Evolutionary conservation across 2,888 invertebrate genomes (phyloP).

Genomic region (Nemapogon koenigi): DNA sequence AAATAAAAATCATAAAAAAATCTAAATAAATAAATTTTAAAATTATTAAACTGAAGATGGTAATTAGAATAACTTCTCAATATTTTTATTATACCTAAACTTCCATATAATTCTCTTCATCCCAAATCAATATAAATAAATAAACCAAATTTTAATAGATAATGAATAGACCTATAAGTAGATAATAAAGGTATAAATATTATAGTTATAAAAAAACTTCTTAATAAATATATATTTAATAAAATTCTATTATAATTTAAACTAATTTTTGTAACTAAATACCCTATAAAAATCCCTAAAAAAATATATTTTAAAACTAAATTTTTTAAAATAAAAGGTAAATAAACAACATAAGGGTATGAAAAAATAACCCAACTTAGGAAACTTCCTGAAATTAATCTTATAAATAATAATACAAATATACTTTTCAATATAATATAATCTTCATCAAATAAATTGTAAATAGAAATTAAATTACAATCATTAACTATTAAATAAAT

Average conservation of each 20-base stretch:
- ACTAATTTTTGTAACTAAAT: conserved; percentile 44
- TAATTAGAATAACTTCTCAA: conserved; percentile 43
- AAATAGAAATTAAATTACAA: conserved; percentile 50
- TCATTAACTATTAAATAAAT: conserved; percentile 59
- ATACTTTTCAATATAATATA: conserved; percentile 54
- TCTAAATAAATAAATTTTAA: conserved; percentile 55
- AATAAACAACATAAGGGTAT: conserved; percentile 58
- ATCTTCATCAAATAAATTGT: conserved; percentile 56
- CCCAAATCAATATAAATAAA: conserved; percentile 38
- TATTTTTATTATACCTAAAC: conserved; percentile 55
- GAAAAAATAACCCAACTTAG: conserved; percentile 64
- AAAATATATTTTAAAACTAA: conserved; percentile 58
- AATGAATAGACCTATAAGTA: conserved; percentile 46
- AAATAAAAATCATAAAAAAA: conserved; percentile 44
- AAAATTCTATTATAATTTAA: conserved; percentile 50
- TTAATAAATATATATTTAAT: conserved; percentile 33
- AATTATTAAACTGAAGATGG: conserved; percentile 50
- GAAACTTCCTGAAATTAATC: conserved; percentile 57
- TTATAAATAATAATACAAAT: conserved; percentile 52
- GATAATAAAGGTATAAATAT: conserved; percentile 62
- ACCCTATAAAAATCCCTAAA: conserved; percentile 40
- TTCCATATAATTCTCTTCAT: too few relatives aligned
- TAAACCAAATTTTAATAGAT: conserved; percentile 45
- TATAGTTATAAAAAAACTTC: conserved; percentile 41
- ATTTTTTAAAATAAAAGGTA: conserved; percentile 55